Conservation (phyloP, 2,888 invertebrate genomes). For the Cyaniris semiargus region DNA sequence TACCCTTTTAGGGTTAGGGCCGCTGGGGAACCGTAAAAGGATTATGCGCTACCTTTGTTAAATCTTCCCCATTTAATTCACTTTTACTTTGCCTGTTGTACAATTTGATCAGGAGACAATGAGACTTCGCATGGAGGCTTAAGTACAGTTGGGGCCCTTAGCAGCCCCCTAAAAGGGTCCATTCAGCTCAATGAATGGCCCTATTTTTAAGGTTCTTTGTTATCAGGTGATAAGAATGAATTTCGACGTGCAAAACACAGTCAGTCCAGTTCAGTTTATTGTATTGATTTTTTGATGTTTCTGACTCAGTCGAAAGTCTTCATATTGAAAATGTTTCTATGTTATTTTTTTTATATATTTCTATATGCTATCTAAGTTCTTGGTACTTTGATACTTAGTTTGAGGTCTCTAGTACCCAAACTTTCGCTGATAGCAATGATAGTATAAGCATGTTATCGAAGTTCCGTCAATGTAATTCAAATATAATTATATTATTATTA, state of each 20-base stretch:
- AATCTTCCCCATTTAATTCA: constrained; percentile 30
- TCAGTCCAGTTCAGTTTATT: background rate
- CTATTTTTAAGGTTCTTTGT: background rate
- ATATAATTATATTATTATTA: too few relatives aligned
- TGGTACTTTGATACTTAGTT: too few relatives aligned
- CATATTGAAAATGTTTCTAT: too few relatives aligned
- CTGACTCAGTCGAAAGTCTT: background rate
- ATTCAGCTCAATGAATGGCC: background rate
- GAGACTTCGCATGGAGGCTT: background rate
- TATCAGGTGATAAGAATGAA: background rate
- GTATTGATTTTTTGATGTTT: background rate
- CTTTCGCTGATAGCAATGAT: too few relatives aligned
- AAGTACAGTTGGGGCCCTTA: background rate
- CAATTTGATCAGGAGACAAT: background rate
- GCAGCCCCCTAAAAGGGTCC: background rate
- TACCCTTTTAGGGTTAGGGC: constrained; percentile 42
- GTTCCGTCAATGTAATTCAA: too few relatives aligned
- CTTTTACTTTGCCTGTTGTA: constrained; percentile 15
- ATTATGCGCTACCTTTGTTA: constrained; percentile 36
- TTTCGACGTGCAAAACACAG: background rate
- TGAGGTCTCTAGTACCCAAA: too few relatives aligned
- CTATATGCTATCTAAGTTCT: too few relatives aligned
- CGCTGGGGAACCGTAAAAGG: constrained; percentile 39
- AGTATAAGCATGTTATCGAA: too few relatives aligned
- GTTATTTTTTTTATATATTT: too few relatives aligned